A percentile compares a stretch with the other conserved stretches of the same genome.
Evolutionary conservation across 2,113 vertebrate species (phyloP).

Genomic region (Prionailurus bengalensis): DNA sequence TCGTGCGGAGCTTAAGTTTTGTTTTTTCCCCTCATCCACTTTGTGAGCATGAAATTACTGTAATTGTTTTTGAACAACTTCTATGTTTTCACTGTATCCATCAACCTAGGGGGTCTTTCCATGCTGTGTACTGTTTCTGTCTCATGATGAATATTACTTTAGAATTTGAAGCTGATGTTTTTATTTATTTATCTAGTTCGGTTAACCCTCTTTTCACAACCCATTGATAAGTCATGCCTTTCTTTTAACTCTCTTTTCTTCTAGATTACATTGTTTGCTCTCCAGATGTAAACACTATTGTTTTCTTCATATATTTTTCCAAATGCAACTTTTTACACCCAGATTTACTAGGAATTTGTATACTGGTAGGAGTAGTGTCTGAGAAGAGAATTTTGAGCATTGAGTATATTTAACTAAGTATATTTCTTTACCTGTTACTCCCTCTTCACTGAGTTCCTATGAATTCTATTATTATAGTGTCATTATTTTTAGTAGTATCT

Average conservation of each 20-base stretch:
- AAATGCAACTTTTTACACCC: neutral
- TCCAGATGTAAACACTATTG: neutral
- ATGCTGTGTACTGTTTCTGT: slow-evolving; percentile 11
- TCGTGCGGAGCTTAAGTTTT: neutral
- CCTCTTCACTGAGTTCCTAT: neutral
- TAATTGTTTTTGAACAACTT: slow-evolving; percentile 57
- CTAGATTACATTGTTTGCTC: neutral
- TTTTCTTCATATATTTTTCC: neutral
- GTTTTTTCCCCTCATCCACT: slow-evolving; percentile 28
- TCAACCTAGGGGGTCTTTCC: slow-evolving; percentile 13
- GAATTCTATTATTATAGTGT: neutral
- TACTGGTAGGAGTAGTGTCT: neutral
- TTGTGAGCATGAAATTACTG: slow-evolving; percentile 62
- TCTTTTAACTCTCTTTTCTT: neutral
- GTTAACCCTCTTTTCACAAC: neutral
- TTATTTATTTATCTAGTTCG: slow-evolving; percentile 34
- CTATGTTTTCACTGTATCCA: slow-evolving; percentile 59
- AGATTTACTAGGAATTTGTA: neutral
- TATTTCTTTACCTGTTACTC: neutral
- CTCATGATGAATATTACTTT: slow-evolving; percentile 30
- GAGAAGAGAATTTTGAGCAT: neutral
- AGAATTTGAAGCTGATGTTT: slow-evolving; percentile 27
- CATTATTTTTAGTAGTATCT: neutral
- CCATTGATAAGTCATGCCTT: neutral
- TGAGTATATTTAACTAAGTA: neutral